Base-by-base conservation (phyloP, 2,797 vertebrate genomes). In the Paratrypauchen microcephalus region DNA sequence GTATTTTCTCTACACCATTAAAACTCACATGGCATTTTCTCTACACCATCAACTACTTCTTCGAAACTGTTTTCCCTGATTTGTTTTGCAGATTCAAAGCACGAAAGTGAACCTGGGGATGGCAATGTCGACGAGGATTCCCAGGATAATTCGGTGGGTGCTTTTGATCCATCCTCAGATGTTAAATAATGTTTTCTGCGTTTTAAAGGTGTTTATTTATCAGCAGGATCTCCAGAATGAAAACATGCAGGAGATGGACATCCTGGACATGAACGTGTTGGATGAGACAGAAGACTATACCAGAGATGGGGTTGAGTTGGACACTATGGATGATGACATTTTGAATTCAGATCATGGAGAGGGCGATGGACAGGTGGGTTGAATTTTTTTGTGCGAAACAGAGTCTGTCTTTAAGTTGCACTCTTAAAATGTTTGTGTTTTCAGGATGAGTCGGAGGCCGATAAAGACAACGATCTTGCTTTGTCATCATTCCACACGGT, bases 201-300 rank as follows among this genome's bases (percentile, higher is more conserved):
- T 67, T 12, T 5, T 28, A 41, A 41, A 23, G 1, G 18, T 21
- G 41, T 23, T 0, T 11, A 13, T 71, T 19, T 52, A 39, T 50
- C 81, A 96, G 95, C 95, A 96, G 45, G 96, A 96, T 32, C 67
- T 87, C 65, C 95, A 95, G 72, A 85, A 94, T 11, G 95, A 96
- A 72, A 95, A 82, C 83, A 91, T 96, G 86, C 95, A 95, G 84
- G 94, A 94, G 58, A 94, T 97, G 90, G 95, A 96, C 88, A 95
- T 96, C 89, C 91, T 96, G 79, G 95, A 96, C 77, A 95, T 96
- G 87, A 96, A 93, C 8, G 87, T 97, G 65, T 81, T 96, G 73
- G 96, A 96, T 58, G 95, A 96, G 74, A 93, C 94, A 0, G 95
- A 96, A 54, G 95, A 95, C 5, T 95, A 95, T 75, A 93, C 93